These are phyloP conservation scores for Atrina japonica DNA, from an alignment of 2,888 invertebrate species.

Conservation along the genomic window DNA sequence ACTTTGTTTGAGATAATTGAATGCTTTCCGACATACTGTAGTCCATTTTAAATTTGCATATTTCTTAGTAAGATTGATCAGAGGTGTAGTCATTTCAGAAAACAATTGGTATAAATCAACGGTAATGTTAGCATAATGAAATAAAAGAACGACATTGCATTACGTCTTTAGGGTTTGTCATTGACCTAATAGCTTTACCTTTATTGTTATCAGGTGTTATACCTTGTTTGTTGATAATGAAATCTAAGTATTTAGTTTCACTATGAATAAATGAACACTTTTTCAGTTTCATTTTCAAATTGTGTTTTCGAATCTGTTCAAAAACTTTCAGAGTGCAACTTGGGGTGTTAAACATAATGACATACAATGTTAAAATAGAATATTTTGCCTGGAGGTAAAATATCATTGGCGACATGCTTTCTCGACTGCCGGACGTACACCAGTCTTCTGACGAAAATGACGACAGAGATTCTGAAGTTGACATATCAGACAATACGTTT, in stretches of 20 bases:
- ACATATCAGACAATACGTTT: too few relatives aligned
- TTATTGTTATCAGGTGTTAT: constrained; percentile 18
- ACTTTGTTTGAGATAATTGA: constrained; percentile 19
- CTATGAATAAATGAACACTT: constrained; percentile 25
- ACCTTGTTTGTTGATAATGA: constrained; percentile 14
- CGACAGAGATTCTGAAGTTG: too few relatives aligned
- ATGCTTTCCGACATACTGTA: constrained; percentile 10
- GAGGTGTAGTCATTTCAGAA: constrained; percentile 11
- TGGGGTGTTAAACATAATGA: too few relatives aligned
- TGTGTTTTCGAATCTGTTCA: constrained; percentile 11
- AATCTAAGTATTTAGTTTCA: constrained; percentile 29
- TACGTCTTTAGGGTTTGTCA: constrained; percentile 17
- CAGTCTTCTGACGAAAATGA: too few relatives aligned
- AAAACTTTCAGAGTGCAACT: constrained; percentile 1
- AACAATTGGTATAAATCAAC: constrained; percentile 1
- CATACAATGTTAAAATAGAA: too few relatives aligned
- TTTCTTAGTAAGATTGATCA: constrained; percentile 8
- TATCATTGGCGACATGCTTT: too few relatives aligned
- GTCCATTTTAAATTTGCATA: constrained; percentile 20
- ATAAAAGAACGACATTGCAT: constrained; percentile 3
- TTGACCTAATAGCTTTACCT: constrained; percentile 3
- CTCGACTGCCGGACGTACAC: too few relatives aligned
- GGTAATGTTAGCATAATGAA: not conserved
- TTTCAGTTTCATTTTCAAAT: constrained; percentile 29
- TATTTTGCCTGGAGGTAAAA: too few relatives aligned